Evolutionary conservation across 2,888 invertebrate genomes (phyloP).

Genomic region (Epinotia demarniana): DNA sequence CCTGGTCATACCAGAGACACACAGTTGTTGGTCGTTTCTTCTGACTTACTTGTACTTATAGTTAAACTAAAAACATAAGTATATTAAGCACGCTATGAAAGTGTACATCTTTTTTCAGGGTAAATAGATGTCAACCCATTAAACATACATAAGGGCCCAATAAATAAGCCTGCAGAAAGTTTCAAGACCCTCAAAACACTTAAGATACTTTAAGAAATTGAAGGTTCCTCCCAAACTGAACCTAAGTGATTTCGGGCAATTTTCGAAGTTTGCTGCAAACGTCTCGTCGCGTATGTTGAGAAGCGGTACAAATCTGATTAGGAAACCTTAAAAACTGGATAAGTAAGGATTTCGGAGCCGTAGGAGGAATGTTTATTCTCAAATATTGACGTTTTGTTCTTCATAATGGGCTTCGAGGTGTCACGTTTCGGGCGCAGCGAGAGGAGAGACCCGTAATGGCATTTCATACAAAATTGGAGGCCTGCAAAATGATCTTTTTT

Average conservation of each 20-base stretch:
- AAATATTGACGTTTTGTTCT: no score
- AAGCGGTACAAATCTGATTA: conserved; percentile 29
- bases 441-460: no score
- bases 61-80: no score
- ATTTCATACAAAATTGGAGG: no score
- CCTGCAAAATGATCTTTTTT: no score
- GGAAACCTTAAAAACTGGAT: conserved; percentile 14
- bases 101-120: no score
- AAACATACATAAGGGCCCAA: conserved; percentile 6
- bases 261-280: conserved; percentile 22
- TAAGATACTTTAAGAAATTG: conserved; percentile 34
- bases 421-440: no score
- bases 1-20: no score
- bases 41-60: no score
- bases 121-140: neutral
- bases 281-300: conserved; percentile 14
- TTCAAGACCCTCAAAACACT: conserved; percentile 18
- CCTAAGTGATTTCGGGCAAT: conserved; percentile 34
- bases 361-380: no score
- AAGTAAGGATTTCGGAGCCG: neutral
- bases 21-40: no score
- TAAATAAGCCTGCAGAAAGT: conserved; percentile 30
- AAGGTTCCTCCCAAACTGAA: conserved; percentile 26
- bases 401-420: no score
- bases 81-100: neutral